A percentile compares a stretch with the other conserved stretches of the same genome.
These are phyloP conservation scores for Gymnogyps californianus DNA, from an alignment of 2,113 vertebrate genomes.

Conservation along the genomic window DNA sequence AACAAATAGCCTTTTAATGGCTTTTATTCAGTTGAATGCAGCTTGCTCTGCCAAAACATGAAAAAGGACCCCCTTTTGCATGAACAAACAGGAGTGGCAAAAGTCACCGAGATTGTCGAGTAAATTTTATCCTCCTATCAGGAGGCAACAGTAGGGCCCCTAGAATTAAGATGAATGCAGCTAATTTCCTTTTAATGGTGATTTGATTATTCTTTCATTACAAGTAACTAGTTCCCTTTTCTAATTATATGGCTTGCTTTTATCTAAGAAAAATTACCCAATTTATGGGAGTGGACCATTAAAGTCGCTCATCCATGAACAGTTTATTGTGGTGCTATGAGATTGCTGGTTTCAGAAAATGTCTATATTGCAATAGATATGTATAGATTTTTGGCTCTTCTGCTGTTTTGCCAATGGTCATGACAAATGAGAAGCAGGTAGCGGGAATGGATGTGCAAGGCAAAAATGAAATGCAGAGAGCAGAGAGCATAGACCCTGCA, in stretches of 20 bases:
- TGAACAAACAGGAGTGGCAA: background rate
- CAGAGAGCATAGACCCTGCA: background rate
- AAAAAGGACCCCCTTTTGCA: background rate
- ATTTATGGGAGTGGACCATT: background rate
- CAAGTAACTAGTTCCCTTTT: conserved; percentile 36
- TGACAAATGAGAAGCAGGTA: background rate
- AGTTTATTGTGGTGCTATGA: background rate
- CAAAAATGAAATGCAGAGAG: background rate
- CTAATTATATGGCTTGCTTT: conserved; percentile 45
- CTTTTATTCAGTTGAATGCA: background rate
- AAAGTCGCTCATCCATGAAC: background rate
- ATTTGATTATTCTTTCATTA: conserved; percentile 51
- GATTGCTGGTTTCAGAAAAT: background rate
- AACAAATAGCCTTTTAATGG: background rate
- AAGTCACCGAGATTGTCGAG: background rate
- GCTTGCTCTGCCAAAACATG: background rate
- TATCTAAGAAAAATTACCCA: conserved; percentile 17
- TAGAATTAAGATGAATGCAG: conserved; percentile 42
- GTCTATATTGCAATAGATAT: background rate
- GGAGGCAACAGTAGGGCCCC: background rate
- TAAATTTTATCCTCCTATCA: background rate
- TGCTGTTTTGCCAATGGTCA: background rate
- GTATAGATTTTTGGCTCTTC: background rate
- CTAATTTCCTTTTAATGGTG: conserved; percentile 27
- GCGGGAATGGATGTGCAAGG: background rate